Evolutionary conservation across 1,140 invertebrate genomes (phyloP).

Genomic region (Drusus annulatus): DNA sequence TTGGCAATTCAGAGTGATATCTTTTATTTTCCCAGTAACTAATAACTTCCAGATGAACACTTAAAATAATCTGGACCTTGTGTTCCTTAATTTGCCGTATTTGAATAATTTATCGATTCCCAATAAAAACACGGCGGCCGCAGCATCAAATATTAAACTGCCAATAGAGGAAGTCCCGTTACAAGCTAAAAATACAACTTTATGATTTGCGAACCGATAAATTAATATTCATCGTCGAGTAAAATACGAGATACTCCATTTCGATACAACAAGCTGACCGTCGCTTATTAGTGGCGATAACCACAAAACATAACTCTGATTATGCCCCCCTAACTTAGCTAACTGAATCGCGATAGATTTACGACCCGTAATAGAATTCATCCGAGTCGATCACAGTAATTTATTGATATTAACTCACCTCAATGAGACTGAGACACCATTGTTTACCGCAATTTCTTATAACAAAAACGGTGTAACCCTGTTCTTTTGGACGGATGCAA

Average conservation of each 20-base stretch:
- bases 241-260: background rate
- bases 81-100: too few species aligned
- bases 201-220: constrained; percentile 6
- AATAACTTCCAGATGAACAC: too few species aligned
- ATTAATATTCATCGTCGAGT: constrained; percentile 1
- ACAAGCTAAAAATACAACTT: constrained; percentile 4
- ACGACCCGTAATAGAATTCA: constrained; percentile 4
- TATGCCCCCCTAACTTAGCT: constrained; percentile 7
- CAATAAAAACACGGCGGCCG: too few species aligned
- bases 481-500: background rate
- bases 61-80: too few species aligned
- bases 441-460: constrained; percentile 12
- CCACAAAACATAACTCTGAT: constrained; percentile 24
- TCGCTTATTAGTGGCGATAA: background rate
- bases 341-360: constrained; percentile 29
- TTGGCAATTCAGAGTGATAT: too few species aligned
- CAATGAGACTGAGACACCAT: background rate
- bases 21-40: too few species aligned
- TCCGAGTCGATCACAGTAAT: constrained; percentile 3
- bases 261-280: background rate
- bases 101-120: too few species aligned
- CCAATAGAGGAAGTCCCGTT: background rate
- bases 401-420: constrained; percentile 35
- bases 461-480: background rate
- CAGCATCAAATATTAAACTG: background rate